These are phyloP conservation scores for Shargacucullia verbasci DNA, from an alignment of 2,888 invertebrate genomes.

Conservation along the genomic window DNA sequence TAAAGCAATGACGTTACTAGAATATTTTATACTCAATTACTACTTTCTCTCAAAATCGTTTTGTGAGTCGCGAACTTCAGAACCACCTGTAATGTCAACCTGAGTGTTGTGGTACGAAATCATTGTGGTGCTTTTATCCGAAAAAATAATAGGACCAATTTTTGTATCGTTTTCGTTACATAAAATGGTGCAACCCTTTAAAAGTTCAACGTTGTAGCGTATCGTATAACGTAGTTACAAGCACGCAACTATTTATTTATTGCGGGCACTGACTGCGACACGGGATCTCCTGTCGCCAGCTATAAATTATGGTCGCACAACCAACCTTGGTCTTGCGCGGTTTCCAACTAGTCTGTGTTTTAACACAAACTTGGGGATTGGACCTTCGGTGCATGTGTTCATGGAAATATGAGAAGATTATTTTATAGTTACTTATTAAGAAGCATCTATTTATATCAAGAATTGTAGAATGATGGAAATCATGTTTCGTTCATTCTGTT, in stretches of 20 bases:
- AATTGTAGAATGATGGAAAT: no score
- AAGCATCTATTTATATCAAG: no score
- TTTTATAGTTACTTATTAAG: no score
- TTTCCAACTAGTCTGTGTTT: slow-evolving; percentile 58
- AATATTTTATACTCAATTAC: no score
- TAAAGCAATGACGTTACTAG: no score
- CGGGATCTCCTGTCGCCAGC: slow-evolving; percentile 74
- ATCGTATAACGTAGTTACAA: slow-evolving; percentile 72
- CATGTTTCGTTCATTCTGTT: no score
- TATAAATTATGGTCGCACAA: slow-evolving; percentile 75
- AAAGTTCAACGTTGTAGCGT: slow-evolving; percentile 74
- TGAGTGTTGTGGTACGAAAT: no score
- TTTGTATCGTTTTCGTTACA: slow-evolving; percentile 13
- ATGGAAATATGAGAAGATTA: no score
- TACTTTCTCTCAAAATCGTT: no score
- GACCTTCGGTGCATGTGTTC: neutral
- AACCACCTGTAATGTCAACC: no score
- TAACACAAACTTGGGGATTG: slow-evolving; percentile 31
- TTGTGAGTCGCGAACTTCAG: no score
- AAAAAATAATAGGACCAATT: slow-evolving; percentile 12
- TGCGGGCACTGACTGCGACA: slow-evolving; percentile 72
- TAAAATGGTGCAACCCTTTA: slow-evolving; percentile 48
- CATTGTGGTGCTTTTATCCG: no score
- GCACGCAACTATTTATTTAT: slow-evolving; percentile 78
- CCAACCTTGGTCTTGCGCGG: slow-evolving; percentile 60